Percentiles rank a stretch among this genome's conserved stretches.
phyloP scores from a whole-genome alignment of 2,888 invertebrate genomes.

The Papilio protenor region DNA sequence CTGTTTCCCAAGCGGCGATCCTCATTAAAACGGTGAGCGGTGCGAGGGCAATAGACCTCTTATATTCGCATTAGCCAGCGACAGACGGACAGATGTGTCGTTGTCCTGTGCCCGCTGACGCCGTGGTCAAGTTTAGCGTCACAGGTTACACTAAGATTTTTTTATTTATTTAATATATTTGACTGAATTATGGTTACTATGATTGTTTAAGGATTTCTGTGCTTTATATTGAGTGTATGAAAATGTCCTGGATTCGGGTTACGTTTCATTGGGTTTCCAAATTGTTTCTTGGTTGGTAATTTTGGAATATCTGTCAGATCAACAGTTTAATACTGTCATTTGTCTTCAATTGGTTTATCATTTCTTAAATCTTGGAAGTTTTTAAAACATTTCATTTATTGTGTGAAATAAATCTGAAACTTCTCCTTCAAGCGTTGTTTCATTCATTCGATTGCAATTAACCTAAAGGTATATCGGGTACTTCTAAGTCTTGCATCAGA shows the following conservation, averaged over 20 bases:
- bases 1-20: slow-evolving; percentile 44
- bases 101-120: slow-evolving; percentile 49
- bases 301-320: background rate
- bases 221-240: background rate
- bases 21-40: slow-evolving; percentile 50
- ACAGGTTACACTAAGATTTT: slow-evolving; percentile 13
- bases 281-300: background rate
- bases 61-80: slow-evolving; percentile 51
- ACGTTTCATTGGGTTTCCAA: background rate
- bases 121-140: slow-evolving; percentile 51
- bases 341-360: background rate
- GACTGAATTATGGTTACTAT: background rate
- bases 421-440: background rate
- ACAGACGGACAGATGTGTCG: slow-evolving; percentile 50
- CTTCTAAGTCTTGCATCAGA: slow-evolving; percentile 21
- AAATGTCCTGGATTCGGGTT: background rate
- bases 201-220: background rate
- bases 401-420: background rate
- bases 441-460: slow-evolving; percentile 9
- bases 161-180: background rate
- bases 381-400: background rate
- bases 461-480: background rate
- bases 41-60: slow-evolving; percentile 46
- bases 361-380: too few relatives aligned
- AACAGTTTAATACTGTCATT: background rate